Evolutionary conservation across 2,797 vertebrate genomes (phyloP).

Genomic region (Ibycter americanus): DNA sequence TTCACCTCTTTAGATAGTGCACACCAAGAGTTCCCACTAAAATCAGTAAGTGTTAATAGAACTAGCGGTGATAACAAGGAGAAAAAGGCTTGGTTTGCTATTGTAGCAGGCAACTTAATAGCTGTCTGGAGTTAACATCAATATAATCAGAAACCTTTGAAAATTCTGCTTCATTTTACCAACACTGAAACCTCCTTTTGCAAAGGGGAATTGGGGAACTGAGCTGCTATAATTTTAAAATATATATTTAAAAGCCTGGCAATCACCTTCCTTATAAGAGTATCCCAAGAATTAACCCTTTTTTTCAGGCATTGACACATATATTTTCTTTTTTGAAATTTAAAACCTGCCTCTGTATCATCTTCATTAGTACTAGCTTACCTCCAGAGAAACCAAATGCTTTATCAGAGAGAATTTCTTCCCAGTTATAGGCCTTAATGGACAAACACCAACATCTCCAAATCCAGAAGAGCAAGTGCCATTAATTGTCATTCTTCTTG

Average conservation of each 20-base stretch:
- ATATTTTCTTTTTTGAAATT: neutral
- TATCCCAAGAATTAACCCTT: neutral
- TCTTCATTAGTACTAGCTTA: neutral
- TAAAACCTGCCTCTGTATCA: neutral
- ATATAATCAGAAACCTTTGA: neutral
- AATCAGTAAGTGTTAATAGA: neutral
- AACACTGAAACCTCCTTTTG: neutral
- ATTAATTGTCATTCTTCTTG: neutral
- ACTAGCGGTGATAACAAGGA: neutral
- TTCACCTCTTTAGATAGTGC: neutral
- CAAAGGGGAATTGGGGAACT: neutral
- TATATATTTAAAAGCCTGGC: fast-evolving
- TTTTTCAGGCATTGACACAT: neutral
- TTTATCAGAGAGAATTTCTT: neutral
- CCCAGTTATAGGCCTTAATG: neutral
- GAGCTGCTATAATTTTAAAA: neutral
- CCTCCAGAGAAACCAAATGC: neutral
- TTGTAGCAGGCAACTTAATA: neutral
- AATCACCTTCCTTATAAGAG: neutral
- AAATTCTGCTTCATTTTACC: neutral
- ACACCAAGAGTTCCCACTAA: neutral
- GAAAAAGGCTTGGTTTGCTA: neutral
- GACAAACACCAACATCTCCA: neutral
- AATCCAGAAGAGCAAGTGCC: neutral
- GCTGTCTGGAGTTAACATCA: neutral